Percentiles rank a stretch among this genome's conserved stretches.
phyloP scores from a whole-genome alignment of 1,140 invertebrate genomes.

The Gerris buenoi region DNA sequence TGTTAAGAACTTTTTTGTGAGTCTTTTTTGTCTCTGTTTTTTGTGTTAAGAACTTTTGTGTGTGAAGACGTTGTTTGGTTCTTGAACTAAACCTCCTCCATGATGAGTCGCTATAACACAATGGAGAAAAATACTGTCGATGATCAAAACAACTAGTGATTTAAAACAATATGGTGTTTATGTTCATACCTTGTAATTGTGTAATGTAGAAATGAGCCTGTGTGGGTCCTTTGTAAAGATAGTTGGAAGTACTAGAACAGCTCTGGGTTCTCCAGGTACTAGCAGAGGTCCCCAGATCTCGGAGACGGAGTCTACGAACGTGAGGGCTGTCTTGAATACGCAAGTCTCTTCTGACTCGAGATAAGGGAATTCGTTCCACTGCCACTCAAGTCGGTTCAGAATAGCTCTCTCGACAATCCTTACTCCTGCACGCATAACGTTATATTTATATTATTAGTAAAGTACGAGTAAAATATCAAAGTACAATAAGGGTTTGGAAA shows the following conservation, averaged over 20 bases:
- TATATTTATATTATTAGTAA: no score
- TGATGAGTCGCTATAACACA: no score
- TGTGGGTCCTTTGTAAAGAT: slow-evolving; percentile 56
- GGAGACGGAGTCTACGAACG: slow-evolving; percentile 72
- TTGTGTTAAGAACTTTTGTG: no score
- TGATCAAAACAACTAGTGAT: no score
- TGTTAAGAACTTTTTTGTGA: no score
- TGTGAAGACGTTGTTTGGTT: no score
- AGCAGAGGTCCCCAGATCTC: slow-evolving; percentile 73
- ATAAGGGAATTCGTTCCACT: slow-evolving; percentile 63
- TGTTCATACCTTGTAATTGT: slow-evolving; percentile 53
- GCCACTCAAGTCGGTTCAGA: slow-evolving; percentile 67
- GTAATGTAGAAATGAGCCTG: slow-evolving; percentile 45
- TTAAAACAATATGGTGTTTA: no score
- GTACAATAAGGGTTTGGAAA: background rate
- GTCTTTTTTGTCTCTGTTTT: no score
- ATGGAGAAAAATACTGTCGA: no score
- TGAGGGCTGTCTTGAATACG: slow-evolving; percentile 74
- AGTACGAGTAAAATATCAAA: no score
- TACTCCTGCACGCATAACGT: slow-evolving; percentile 51
- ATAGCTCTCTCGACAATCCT: slow-evolving; percentile 62
- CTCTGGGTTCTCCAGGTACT: slow-evolving; percentile 33
- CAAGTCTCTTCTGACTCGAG: slow-evolving; percentile 43
- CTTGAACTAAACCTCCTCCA: no score
- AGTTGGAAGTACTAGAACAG: slow-evolving; percentile 54